These are phyloP conservation scores for Illadopsis cleaveri DNA, from an alignment of 2,113 vertebrate species.

Conservation along the genomic window DNA sequence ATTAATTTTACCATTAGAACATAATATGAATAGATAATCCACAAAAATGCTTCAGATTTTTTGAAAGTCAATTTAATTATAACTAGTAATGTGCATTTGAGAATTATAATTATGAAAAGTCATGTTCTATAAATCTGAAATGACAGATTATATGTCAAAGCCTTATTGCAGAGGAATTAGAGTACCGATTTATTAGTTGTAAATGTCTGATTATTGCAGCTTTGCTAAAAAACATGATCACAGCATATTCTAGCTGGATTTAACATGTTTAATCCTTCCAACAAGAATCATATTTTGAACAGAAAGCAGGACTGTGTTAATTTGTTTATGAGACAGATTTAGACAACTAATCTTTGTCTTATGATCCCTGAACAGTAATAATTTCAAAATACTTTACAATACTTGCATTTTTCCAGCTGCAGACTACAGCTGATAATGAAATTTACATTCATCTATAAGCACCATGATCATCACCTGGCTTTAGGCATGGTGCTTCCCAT, in stretches of 20 bases:
- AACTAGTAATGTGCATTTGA: conserved; percentile 70
- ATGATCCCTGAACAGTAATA: conserved; percentile 47
- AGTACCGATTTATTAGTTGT: conserved; percentile 78
- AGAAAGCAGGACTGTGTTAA: conserved; percentile 68
- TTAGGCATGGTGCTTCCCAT: not conserved
- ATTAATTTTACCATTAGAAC: conserved; percentile 73
- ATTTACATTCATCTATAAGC: not conserved
- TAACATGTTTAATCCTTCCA: conserved; percentile 72
- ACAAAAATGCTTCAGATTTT: conserved; percentile 70
- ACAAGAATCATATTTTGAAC: conserved; percentile 65
- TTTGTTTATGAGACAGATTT: conserved; percentile 75
- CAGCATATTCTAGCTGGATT: conserved; percentile 72
- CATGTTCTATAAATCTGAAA: conserved; percentile 77
- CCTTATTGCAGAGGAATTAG: conserved; percentile 79
- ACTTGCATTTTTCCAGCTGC: not conserved
- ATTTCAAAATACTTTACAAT: conserved; percentile 46
- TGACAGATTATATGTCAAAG: conserved; percentile 82
- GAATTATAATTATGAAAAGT: conserved; percentile 79
- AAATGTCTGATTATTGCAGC: conserved; percentile 79
- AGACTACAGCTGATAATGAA: conserved; percentile 8
- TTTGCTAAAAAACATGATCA: conserved; percentile 73
- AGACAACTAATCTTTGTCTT: conserved; percentile 65
- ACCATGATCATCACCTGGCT: not conserved
- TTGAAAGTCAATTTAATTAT: conserved; percentile 82
- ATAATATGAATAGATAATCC: conserved; percentile 74